phyloP scores from a whole-genome alignment of 2,797 vertebrate species.

The Anabacerthia variegaticeps region DNA sequence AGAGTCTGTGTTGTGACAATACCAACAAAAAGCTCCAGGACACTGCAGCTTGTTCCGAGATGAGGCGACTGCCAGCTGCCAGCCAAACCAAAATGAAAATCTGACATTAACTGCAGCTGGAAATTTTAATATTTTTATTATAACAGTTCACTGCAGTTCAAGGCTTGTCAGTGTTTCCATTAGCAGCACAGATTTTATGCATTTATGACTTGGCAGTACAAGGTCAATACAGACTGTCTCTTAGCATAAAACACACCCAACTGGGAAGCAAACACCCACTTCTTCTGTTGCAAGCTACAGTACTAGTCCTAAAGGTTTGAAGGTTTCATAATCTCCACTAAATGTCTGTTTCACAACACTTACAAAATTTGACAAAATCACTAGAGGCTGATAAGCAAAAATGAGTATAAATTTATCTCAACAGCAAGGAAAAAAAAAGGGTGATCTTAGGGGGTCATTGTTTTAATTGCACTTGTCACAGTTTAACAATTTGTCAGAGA shows the following conservation, averaged over 20 bases:
- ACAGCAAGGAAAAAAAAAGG: rapidly evolving
- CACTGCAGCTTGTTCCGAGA: background rate
- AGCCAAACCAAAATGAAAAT: background rate
- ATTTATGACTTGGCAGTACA: constrained; percentile 35
- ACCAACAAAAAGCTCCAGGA: background rate
- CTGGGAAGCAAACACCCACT: background rate
- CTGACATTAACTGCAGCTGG: constrained; percentile 10
- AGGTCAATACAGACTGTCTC: background rate
- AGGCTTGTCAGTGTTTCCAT: constrained; percentile 30
- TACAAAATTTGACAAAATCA: background rate
- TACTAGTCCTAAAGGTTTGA: background rate
- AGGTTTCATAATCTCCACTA: background rate
- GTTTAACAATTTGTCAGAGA: background rate
- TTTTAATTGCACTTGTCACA: background rate
- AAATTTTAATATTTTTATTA: constrained; percentile 13
- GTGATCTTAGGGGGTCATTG: background rate
- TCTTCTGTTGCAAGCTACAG: background rate
- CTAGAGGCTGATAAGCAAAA: background rate
- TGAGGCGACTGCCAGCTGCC: background rate
- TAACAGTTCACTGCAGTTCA: background rate
- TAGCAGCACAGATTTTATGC: constrained; percentile 35
- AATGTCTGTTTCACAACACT: background rate
- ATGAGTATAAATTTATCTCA: background rate
- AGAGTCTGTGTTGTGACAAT: background rate
- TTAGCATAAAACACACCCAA: background rate